Percentiles rank a stretch among this genome's conserved stretches.
These are phyloP conservation scores for Percina caprodes DNA, from an alignment of 2,113 vertebrate species.

Conservation along the genomic window DNA sequence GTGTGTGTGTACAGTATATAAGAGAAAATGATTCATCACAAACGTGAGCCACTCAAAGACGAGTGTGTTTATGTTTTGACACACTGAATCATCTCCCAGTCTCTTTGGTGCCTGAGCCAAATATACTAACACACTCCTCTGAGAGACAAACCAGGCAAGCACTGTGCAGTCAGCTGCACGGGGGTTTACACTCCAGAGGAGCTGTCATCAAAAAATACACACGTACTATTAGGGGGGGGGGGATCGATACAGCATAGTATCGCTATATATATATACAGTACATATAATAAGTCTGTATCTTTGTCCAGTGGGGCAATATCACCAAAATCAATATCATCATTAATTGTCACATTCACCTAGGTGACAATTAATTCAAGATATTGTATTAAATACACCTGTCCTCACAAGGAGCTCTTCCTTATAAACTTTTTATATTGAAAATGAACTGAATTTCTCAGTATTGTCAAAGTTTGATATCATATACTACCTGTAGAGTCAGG, in stretches of 20 bases:
- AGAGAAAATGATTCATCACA: neutral
- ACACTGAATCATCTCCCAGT: conserved; percentile 25
- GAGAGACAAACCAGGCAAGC: conserved; percentile 40
- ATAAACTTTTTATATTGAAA: no score
- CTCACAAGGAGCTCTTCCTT: no score
- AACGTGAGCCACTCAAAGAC: neutral
- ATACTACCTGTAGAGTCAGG: neutral
- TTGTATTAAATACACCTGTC: no score
- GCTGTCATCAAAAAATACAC: neutral
- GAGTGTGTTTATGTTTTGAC: conserved; percentile 39
- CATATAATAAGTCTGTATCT: neutral
- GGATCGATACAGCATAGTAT: no score
- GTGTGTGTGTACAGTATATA: neutral
- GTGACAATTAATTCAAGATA: neutral
- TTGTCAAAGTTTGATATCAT: no score
- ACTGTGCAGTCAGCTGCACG: neutral
- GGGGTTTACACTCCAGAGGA: conserved; percentile 40
- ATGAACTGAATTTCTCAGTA: no score
- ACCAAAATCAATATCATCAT: neutral
- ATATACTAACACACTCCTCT: conserved; percentile 50
- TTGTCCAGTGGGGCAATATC: neutral
- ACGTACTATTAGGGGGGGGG: neutral
- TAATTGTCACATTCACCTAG: neutral
- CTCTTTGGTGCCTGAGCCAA: conserved; percentile 10
- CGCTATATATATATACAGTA: no score